Percentiles rank a stretch among this genome's conserved stretches.
phyloP scores from a whole-genome alignment of 2,797 vertebrate species.

The Phrynocephalus vlangalii region DNA sequence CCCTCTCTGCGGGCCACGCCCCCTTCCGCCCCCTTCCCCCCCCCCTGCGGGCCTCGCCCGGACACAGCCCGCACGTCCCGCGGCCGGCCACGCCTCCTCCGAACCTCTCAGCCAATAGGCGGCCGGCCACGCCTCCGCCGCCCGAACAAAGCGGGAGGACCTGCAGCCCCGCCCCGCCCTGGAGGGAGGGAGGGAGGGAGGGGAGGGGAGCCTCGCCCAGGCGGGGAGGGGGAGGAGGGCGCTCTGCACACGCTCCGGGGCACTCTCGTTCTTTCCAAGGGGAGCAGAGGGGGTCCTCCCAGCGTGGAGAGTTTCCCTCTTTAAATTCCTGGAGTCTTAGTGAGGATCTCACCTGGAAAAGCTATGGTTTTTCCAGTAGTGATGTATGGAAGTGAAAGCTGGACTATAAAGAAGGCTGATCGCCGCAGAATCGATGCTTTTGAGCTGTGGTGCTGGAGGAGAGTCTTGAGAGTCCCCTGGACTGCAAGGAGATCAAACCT shows the following conservation, averaged over 20 bases:
- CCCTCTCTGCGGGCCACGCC: neutral
- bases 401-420: too few species aligned
- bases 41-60: neutral
- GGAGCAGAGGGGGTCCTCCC: too few species aligned
- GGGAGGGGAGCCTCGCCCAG: neutral
- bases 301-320: too few species aligned
- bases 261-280: neutral
- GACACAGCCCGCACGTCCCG: neutral
- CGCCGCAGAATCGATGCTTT: too few species aligned
- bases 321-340: too few species aligned
- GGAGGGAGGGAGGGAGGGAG: neutral
- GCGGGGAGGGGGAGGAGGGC: neutral
- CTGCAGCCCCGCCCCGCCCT: neutral
- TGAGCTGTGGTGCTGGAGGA: too few species aligned
- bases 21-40: neutral
- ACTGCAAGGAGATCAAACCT: too few species aligned
- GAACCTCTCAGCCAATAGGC: neutral
- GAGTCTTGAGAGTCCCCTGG: too few species aligned
- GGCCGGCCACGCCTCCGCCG: conserved; percentile 4
- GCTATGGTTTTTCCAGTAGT: too few species aligned
- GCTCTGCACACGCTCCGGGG: neutral
- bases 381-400: too few species aligned
- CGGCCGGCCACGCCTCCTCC: neutral
- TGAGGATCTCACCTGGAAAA: too few species aligned
- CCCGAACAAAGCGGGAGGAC: conserved; percentile 14